Evolutionary conservation across 2,113 vertebrate species (phyloP).

Genomic region (Nannospalax galili): DNA sequence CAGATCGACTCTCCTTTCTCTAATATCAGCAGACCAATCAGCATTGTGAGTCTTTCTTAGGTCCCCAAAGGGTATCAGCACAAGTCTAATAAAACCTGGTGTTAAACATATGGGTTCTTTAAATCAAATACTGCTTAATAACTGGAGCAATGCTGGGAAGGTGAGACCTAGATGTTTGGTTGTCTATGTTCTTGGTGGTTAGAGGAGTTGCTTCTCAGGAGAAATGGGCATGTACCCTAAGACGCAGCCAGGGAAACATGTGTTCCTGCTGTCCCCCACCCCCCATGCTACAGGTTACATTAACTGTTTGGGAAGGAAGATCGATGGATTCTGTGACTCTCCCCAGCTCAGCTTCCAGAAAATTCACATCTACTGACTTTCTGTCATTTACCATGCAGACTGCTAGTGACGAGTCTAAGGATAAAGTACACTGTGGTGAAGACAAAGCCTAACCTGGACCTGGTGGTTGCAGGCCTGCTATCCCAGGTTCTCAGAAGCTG

Average conservation of each 20-base stretch:
- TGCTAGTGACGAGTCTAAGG: neutral
- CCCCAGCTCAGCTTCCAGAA: too few relatives aligned
- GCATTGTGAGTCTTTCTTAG: neutral
- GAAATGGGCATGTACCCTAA: neutral
- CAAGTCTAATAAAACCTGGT: neutral
- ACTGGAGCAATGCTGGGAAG: neutral
- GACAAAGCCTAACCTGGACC: too few relatives aligned
- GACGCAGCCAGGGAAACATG: neutral
- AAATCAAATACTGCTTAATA: neutral
- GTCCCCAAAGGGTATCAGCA: neutral
- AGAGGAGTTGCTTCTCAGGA: neutral
- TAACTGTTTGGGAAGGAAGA: neutral
- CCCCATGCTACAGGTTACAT: neutral
- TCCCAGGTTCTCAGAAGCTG: too few relatives aligned
- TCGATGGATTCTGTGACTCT: neutral
- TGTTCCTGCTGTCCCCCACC: accelerated
- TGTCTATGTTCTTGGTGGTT: neutral
- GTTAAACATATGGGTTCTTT: neutral
- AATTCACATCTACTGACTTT: neutral
- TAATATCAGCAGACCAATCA: neutral
- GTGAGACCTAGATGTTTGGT: neutral
- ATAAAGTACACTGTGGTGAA: neutral
- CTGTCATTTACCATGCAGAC: neutral
- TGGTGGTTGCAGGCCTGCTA: too few relatives aligned
- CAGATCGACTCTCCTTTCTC: neutral